Conservation (phyloP, 2,113 vertebrate genomes). For the Zapus hudsonius region DNA sequence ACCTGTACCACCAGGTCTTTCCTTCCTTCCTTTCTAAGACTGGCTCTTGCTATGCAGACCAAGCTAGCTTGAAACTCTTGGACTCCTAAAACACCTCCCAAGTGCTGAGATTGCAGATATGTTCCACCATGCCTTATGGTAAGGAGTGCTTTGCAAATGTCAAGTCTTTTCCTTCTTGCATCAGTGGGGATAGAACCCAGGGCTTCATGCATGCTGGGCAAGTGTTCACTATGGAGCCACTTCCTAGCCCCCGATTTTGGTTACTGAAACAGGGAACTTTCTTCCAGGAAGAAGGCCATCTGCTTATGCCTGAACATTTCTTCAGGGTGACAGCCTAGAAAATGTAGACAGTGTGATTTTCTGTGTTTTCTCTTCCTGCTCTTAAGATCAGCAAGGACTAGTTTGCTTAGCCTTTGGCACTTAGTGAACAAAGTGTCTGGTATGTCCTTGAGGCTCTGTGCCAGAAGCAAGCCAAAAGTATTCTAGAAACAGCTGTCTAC, state of each 20-base stretch:
- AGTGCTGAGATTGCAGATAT: neutral
- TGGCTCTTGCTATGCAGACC: too few species aligned
- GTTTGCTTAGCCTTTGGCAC: neutral
- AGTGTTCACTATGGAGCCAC: neutral
- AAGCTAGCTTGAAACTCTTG: neutral
- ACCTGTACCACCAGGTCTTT: too few species aligned
- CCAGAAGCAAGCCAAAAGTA: neutral
- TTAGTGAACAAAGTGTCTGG: neutral
- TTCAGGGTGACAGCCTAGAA: fast-evolving
- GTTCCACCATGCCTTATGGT: neutral
- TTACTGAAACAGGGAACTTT: neutral
- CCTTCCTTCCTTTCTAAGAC: too few species aligned
- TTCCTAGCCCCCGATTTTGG: neutral
- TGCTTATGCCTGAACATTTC: fast-evolving
- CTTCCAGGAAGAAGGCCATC: neutral
- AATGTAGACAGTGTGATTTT: neutral
- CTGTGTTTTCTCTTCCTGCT: neutral
- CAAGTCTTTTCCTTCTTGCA: neutral
- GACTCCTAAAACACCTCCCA: neutral
- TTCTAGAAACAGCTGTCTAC: neutral
- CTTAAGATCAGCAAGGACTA: neutral
- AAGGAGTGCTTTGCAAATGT: neutral
- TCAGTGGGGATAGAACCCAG: neutral
- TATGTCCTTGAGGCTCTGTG: fast-evolving
- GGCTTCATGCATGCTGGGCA: neutral